phyloP scores from a whole-genome alignment of 2,113 vertebrate genomes.

The Propithecus coquereli region DNA sequence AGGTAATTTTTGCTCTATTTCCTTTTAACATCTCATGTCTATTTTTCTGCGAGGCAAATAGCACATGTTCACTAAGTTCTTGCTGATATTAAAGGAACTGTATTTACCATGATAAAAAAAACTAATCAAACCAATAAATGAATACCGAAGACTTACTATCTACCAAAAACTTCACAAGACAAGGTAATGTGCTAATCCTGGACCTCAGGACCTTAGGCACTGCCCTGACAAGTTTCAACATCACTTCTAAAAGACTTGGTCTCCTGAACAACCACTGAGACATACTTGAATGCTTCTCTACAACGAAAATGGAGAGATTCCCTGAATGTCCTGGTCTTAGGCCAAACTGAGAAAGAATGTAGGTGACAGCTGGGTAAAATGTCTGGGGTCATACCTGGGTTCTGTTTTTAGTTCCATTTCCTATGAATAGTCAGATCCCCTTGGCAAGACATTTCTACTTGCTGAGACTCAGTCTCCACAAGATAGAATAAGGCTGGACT shows the following conservation, averaged over 20 bases:
- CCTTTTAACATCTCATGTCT: neutral
- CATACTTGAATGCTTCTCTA: too few relatives aligned
- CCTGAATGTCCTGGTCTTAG: neutral
- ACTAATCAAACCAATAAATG: neutral
- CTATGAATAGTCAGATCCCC: neutral
- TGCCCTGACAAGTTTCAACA: rapidly evolving
- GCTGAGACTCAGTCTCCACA: neutral
- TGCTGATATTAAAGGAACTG: neutral
- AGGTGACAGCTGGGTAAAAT: neutral
- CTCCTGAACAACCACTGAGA: neutral
- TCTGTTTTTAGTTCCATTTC: neutral
- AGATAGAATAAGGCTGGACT: rapidly evolving
- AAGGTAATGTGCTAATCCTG: neutral
- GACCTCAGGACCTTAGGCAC: neutral
- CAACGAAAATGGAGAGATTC: rapidly evolving
- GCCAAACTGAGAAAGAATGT: rapidly evolving
- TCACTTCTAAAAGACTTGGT: neutral
- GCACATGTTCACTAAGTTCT: neutral
- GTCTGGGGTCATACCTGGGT: neutral
- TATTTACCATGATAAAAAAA: neutral
- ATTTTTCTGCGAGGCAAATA: neutral
- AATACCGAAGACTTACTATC: neutral
- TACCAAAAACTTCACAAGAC: neutral
- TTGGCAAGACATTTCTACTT: neutral
- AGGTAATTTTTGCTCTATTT: rapidly evolving